A percentile compares a stretch with the other conserved stretches of the same genome.
phyloP scores from a whole-genome alignment of 1,140 invertebrate genomes.

The Bombus superbus region DNA sequence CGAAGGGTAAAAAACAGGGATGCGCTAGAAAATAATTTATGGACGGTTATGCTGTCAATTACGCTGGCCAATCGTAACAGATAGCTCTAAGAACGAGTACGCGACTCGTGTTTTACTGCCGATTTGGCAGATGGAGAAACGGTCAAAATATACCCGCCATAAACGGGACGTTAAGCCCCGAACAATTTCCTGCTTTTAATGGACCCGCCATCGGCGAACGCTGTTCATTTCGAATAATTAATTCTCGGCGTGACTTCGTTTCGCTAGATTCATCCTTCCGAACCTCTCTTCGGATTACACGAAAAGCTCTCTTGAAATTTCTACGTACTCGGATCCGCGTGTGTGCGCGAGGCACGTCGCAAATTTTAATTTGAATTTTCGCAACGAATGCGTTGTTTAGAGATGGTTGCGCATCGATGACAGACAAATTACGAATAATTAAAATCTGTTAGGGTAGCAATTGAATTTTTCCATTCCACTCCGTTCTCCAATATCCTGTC shows the following conservation, averaged over 20 bases:
- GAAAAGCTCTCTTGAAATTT: not conserved
- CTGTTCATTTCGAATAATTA: constrained; percentile 81
- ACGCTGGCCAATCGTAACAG: not conserved
- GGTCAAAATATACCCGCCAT: constrained; percentile 29
- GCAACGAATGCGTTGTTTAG: not conserved
- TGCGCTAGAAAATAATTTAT: constrained; percentile 14
- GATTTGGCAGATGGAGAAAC: not conserved
- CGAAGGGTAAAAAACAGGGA: not conserved
- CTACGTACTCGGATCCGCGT: not conserved
- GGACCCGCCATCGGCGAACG: constrained; percentile 71
- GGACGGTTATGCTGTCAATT: constrained; percentile 5
- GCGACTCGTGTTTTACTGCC: not conserved
- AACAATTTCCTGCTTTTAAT: constrained; percentile 82
- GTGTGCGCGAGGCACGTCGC: not conserved
- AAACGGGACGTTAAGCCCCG: constrained; percentile 73
- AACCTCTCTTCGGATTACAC: not conserved
- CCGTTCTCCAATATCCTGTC: too few relatives aligned
- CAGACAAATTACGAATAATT: too few relatives aligned
- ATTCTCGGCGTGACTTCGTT: constrained; percentile 69
- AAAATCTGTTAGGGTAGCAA: too few relatives aligned
- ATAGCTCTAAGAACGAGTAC: not conserved
- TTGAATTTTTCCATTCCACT: too few relatives aligned
- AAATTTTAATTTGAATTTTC: not conserved
- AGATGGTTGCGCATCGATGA: too few relatives aligned
- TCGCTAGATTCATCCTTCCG: constrained; percentile 10